These are phyloP conservation scores for Marmota flaviventris DNA, from an alignment of 2,113 vertebrate species.

Conservation along the genomic window DNA sequence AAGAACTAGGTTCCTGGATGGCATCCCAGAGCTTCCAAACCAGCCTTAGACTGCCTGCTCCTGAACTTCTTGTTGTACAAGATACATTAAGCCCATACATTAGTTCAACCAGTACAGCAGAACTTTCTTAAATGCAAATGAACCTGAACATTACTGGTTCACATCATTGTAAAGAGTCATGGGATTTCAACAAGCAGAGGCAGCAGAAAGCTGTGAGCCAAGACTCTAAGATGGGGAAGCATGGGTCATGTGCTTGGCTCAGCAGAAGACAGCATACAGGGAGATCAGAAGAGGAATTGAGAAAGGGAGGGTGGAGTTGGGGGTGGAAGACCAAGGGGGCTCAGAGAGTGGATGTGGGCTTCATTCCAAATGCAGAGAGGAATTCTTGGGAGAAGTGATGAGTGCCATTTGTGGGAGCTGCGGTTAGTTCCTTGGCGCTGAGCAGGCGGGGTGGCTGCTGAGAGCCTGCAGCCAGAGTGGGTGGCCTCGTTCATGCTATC, in stretches of 20 bases:
- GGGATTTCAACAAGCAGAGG: background rate
- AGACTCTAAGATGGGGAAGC: background rate
- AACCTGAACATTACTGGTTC: background rate
- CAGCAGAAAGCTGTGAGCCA: background rate
- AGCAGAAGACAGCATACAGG: background rate
- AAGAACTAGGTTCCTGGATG: background rate
- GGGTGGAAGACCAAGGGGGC: too few relatives aligned
- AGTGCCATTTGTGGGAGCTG: background rate
- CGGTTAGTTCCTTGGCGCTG: background rate
- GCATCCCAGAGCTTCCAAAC: background rate
- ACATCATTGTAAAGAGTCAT: background rate
- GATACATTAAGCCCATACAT: background rate
- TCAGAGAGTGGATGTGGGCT: fast-evolving
- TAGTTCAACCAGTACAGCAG: background rate
- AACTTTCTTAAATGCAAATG: background rate
- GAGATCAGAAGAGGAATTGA: background rate
- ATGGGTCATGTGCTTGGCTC: background rate
- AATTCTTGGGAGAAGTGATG: background rate
- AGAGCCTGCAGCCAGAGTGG: constrained; percentile 71
- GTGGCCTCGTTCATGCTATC: constrained; percentile 15
- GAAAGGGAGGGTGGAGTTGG: background rate
- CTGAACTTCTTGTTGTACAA: constrained; percentile 1
- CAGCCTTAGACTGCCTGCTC: background rate
- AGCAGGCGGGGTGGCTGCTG: constrained; percentile 37
- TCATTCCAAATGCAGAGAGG: background rate